Evolutionary conservation across 2,113 vertebrate genomes (phyloP).

Genomic region (Ameiurus melas): DNA sequence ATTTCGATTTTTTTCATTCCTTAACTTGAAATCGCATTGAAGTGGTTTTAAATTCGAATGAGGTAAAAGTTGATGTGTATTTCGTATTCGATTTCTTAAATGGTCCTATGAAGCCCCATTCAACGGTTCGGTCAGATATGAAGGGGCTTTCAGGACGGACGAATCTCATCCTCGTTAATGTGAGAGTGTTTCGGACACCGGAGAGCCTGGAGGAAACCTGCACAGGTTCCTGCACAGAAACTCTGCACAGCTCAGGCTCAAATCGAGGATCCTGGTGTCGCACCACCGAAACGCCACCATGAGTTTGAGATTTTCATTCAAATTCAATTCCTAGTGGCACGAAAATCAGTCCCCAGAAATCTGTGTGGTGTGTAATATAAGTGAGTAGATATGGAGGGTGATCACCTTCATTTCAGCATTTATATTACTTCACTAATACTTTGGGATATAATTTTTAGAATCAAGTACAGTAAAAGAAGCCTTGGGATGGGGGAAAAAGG

Average conservation of each 20-base stretch:
- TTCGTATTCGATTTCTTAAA: neutral
- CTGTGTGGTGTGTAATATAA: neutral
- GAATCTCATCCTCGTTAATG: neutral
- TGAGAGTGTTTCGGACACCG: neutral
- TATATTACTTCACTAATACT: too few species aligned
- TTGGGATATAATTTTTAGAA: too few species aligned
- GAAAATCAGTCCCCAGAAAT: neutral
- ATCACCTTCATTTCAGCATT: too few species aligned
- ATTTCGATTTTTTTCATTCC: neutral
- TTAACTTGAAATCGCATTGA: neutral
- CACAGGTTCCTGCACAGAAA: too few species aligned
- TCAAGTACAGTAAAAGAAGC: too few species aligned
- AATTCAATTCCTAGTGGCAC: neutral
- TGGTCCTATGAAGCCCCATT: neutral
- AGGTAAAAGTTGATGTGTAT: neutral
- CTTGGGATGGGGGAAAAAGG: too few species aligned
- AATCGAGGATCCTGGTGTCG: neutral
- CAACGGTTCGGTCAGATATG: neutral
- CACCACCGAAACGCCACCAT: too few species aligned
- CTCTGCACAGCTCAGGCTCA: neutral
- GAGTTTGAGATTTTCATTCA: neutral
- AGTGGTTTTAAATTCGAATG: neutral
- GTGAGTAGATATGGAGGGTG: too few species aligned
- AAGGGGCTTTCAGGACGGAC: neutral
- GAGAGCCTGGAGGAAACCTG: neutral